Conservation (phyloP, 1,140 invertebrate species). For the Neodiprion virginianus region DNA sequence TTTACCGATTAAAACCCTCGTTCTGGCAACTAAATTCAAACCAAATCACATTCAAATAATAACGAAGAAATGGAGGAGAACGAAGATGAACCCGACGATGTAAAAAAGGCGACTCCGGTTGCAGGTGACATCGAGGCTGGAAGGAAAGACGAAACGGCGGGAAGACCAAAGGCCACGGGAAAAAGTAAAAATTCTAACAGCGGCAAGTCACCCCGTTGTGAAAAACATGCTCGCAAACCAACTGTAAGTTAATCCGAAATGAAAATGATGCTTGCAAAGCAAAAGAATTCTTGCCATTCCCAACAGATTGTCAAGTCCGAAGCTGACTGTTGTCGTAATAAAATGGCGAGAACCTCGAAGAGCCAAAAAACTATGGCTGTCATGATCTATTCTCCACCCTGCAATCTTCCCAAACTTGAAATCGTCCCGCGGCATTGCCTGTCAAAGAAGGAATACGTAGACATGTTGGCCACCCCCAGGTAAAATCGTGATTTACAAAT, state of each 20-base stretch:
- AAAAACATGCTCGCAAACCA: neutral
- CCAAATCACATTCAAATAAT: too few relatives aligned
- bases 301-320: neutral
- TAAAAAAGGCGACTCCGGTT: slow-evolving; percentile 38
- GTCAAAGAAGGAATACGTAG: slow-evolving; percentile 41
- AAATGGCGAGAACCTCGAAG: neutral
- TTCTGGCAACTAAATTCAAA: too few relatives aligned
- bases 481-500: slow-evolving; percentile 19
- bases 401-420: slow-evolving; percentile 34
- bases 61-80: slow-evolving; percentile 36
- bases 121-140: slow-evolving; percentile 41
- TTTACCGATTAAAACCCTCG: too few relatives aligned
- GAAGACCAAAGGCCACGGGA: neutral
- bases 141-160: slow-evolving; percentile 11
- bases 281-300: neutral
- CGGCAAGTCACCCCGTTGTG: neutral
- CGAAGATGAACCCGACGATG: slow-evolving; percentile 43
- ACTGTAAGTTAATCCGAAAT: too few relatives aligned
- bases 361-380: slow-evolving; percentile 32
- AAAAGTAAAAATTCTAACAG: neutral
- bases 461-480: slow-evolving; percentile 45
- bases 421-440: slow-evolving; percentile 43
- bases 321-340: neutral
- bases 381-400: slow-evolving; percentile 36
- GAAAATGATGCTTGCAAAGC: too few relatives aligned